Evolutionary conservation across 1,140 invertebrate genomes (phyloP).

Genomic region (Pentalonia nigronervosa): DNA sequence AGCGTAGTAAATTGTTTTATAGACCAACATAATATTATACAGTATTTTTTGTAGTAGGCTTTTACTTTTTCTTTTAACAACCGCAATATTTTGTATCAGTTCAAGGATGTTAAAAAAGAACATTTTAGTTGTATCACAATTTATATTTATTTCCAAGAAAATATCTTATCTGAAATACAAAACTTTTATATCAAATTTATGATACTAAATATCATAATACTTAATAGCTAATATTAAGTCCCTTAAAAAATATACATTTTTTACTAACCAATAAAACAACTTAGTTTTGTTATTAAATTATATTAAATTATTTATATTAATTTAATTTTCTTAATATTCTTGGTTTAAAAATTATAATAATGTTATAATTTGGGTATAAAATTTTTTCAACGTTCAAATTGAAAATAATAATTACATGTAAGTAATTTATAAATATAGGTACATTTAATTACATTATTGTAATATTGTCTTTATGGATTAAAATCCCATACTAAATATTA

Average conservation of each 20-base stretch:
- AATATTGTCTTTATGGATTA: neutral
- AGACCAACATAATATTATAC: neutral
- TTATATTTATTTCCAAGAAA: conserved; percentile 7
- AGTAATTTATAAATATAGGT: neutral
- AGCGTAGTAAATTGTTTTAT: conserved; percentile 21
- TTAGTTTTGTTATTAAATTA: neutral
- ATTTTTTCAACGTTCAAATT: neutral
- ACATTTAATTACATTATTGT: neutral
- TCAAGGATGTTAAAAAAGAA: neutral
- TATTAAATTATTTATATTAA: neutral
- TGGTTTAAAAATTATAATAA: no score
- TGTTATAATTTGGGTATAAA: neutral
- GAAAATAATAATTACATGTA: neutral
- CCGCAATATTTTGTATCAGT: neutral
- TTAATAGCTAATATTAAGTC: neutral
- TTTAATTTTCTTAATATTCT: neutral
- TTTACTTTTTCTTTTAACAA: neutral
- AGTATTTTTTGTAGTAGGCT: neutral
- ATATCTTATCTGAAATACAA: neutral
- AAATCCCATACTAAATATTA: neutral
- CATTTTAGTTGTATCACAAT: conserved; percentile 2
- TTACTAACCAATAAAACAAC: neutral
- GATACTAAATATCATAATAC: neutral
- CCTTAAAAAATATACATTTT: neutral
- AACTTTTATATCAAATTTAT: neutral